phyloP scores from a whole-genome alignment of 2,888 invertebrate genomes.

The Augiades crinisus region DNA sequence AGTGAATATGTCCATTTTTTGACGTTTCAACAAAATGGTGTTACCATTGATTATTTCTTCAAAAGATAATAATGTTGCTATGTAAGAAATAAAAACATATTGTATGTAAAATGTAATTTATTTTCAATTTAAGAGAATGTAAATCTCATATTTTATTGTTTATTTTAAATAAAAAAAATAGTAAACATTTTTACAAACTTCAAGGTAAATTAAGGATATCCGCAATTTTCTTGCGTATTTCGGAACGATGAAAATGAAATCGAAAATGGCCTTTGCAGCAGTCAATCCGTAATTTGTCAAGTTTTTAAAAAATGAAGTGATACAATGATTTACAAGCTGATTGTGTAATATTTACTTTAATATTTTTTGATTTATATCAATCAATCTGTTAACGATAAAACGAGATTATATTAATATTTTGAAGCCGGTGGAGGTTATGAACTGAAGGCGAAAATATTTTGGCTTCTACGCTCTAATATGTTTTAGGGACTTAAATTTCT shows the following conservation, averaged over 20 bases:
- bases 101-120: too few species aligned
- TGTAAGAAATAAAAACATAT: too few species aligned
- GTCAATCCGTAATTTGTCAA: conserved; percentile 48
- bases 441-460: conserved; percentile 40
- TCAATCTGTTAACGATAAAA: conserved; percentile 40
- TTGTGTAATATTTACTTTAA: conserved; percentile 57
- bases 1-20: conserved; percentile 52
- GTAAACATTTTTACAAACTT: too few species aligned
- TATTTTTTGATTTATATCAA: conserved; percentile 44
- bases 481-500: conserved; percentile 52
- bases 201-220: too few species aligned
- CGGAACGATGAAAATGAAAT: conserved; percentile 15
- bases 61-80: too few species aligned
- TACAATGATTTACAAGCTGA: conserved; percentile 70
- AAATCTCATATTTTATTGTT: too few species aligned
- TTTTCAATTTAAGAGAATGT: too few species aligned
- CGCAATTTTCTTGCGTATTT: too few species aligned
- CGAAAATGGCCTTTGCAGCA: conserved; percentile 25
- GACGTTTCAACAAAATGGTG: conserved; percentile 45
- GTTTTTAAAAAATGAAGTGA: conserved; percentile 67
- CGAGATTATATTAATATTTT: conserved; percentile 44
- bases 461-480: conserved; percentile 44
- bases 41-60: conserved; percentile 30
- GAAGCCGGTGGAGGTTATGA: conserved; percentile 71
- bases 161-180: too few species aligned